Percentiles rank a stretch among this genome's conserved stretches.
Evolutionary conservation across 2,888 invertebrate species (phyloP).

Genomic region (Eupithecia insigniata): DNA sequence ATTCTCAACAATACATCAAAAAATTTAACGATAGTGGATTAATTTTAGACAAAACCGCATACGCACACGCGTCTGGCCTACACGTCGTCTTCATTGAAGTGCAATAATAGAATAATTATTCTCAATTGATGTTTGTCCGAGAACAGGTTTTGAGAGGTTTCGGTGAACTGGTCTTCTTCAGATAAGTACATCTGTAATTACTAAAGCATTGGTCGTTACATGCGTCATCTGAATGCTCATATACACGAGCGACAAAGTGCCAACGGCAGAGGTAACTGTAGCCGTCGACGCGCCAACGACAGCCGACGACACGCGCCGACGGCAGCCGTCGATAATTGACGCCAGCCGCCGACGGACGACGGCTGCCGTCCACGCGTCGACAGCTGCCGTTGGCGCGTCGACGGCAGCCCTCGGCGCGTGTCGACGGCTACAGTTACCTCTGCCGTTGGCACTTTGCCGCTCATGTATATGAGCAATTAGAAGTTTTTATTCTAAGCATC

Average conservation of each 20-base stretch:
- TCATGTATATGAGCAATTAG: no score
- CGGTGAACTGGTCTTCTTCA: neutral
- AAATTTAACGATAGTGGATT: neutral
- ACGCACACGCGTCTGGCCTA: neutral
- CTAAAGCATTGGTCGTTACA: neutral
- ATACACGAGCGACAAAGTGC: no score
- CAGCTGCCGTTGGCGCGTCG: no score
- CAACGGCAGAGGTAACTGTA: no score
- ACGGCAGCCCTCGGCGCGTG: no score
- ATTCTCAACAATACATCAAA: neutral
- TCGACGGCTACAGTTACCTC: no score
- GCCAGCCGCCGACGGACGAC: no score
- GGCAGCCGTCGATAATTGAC: no score
- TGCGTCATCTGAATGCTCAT: neutral
- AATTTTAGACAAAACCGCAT: neutral
- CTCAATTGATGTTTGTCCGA: neutral
- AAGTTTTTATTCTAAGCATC: neutral
- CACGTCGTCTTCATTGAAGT: neutral
- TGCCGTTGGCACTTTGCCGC: no score
- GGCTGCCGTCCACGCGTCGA: no score
- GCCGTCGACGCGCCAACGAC: no score
- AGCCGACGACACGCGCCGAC: no score
- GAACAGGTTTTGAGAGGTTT: constrained; percentile 1
- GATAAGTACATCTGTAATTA: neutral
- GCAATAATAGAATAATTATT: constrained; percentile 3